These are phyloP conservation scores for Apis dorsata DNA, from an alignment of 1,140 invertebrate genomes.

Conservation along the genomic window DNA sequence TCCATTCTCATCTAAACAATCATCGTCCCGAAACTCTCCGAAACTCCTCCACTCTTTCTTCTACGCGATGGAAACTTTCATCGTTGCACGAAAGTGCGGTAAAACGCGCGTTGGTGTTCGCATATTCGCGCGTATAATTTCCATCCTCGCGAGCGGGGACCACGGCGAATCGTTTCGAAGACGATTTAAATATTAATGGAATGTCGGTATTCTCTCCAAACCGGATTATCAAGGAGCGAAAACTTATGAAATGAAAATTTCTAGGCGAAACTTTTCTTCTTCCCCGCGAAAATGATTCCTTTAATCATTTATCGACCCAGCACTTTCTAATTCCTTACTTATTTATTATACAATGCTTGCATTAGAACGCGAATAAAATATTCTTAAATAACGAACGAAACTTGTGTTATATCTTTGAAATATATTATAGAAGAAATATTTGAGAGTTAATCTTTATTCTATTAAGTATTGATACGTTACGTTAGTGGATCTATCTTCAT, in stretches of 20 bases:
- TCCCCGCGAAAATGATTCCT: not conserved
- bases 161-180: not conserved
- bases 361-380: too few relatives aligned
- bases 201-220: not conserved
- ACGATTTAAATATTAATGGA: conserved; percentile 6
- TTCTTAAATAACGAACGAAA: too few relatives aligned
- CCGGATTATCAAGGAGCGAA: not conserved
- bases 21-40: not conserved
- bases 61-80: not conserved
- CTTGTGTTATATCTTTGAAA: too few relatives aligned
- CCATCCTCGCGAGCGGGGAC: too few relatives aligned
- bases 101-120: not conserved
- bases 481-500: too few relatives aligned
- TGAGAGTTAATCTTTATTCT: too few relatives aligned
- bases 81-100: not conserved
- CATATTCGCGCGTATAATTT: not conserved
- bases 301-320: not conserved
- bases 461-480: too few relatives aligned
- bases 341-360: too few relatives aligned
- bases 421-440: too few relatives aligned
- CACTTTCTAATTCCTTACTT: too few relatives aligned
- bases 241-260: conserved; percentile 14
- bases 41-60: not conserved
- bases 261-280: not conserved
- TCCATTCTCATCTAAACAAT: not conserved